phyloP scores from a whole-genome alignment of 2,888 invertebrate species.

The Pantelozetes paolii region DNA sequence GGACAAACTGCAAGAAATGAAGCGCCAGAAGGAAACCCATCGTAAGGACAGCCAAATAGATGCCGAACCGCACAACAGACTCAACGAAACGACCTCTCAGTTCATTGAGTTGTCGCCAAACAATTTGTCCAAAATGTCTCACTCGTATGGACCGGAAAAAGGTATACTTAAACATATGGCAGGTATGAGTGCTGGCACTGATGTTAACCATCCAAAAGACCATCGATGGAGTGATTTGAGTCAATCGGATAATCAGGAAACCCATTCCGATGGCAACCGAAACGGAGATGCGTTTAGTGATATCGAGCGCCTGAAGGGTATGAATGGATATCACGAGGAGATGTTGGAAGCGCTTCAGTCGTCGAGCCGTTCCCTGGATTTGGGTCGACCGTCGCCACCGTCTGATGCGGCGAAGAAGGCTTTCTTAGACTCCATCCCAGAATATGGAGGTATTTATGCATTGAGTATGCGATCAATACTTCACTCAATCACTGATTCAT shows the following conservation, averaged over 20 bases:
- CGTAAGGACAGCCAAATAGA: slow-evolving; percentile 18
- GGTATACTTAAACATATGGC: slow-evolving; percentile 71
- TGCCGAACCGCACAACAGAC: slow-evolving; percentile 23
- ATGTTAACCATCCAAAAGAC: slow-evolving; percentile 58
- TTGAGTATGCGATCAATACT: background rate
- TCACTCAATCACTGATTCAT: background rate
- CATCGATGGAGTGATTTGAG: slow-evolving; percentile 63
- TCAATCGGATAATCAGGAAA: slow-evolving; percentile 42
- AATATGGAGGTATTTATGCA: slow-evolving; percentile 30
- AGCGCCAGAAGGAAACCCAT: slow-evolving; percentile 57
- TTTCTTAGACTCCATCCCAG: slow-evolving; percentile 24
- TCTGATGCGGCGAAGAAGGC: slow-evolving; percentile 26
- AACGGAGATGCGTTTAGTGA: slow-evolving; percentile 52
- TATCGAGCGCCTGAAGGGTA: slow-evolving; percentile 74
- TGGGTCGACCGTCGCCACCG: background rate
- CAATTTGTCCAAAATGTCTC: slow-evolving; percentile 64
- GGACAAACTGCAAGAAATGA: slow-evolving; percentile 71
- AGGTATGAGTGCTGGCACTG: background rate
- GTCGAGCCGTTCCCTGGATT: slow-evolving; percentile 40
- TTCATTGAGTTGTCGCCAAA: slow-evolving; percentile 75
- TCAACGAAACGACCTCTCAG: slow-evolving; percentile 50
- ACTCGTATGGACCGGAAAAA: slow-evolving; percentile 64
- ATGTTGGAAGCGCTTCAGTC: slow-evolving; percentile 77
- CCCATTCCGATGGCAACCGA: slow-evolving; percentile 44
- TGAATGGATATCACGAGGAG: slow-evolving; percentile 87